Conservation (phyloP, 1,140 invertebrate genomes). For the Caerostris extrusa region DNA sequence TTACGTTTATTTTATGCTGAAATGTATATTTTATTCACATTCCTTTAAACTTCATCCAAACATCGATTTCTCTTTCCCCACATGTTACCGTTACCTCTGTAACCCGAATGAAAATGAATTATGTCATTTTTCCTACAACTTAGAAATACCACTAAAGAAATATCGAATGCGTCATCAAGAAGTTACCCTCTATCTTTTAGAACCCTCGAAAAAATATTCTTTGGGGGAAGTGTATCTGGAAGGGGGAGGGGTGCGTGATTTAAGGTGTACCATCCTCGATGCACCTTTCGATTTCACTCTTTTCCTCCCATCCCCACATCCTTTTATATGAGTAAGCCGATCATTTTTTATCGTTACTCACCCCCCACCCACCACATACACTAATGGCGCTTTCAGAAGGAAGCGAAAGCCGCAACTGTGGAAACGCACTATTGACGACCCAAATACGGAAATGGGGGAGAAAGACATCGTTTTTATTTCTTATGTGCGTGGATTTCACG, state of each 20-base stretch:
- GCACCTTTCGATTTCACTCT: background rate
- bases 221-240: too few species aligned
- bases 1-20: too few species aligned
- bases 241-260: background rate
- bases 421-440: slow-evolving; percentile 35
- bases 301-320: too few species aligned
- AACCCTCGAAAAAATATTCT: background rate
- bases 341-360: slow-evolving; percentile 35
- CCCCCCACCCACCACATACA: background rate
- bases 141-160: background rate
- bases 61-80: too few species aligned
- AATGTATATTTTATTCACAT: too few species aligned
- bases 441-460: background rate
- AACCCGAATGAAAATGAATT: too few species aligned
- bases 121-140: too few species aligned
- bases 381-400: background rate
- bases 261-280: background rate
- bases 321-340: background rate
- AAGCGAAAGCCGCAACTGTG: background rate
- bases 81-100: too few species aligned
- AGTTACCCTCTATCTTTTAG: background rate
- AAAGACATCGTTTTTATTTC: slow-evolving; percentile 20
- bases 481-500: background rate
- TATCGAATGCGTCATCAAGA: background rate
- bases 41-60: too few species aligned